Base-by-base conservation (phyloP, 2,888 invertebrate species). In the Ditula angustiorana region DNA sequence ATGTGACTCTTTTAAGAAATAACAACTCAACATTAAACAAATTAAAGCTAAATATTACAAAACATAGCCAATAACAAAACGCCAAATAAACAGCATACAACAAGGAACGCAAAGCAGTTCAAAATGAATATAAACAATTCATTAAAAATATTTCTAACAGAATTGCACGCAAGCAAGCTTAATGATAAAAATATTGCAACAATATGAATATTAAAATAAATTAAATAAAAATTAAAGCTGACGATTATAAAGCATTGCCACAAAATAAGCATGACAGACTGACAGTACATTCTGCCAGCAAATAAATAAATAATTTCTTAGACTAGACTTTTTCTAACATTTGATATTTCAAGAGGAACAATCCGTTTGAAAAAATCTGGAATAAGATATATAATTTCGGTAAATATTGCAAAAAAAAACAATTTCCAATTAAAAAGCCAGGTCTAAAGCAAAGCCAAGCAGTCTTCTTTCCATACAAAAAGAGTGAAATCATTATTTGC, bases 161-260 rank as follows among this genome's bases (percentile, higher is more conserved):
- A 53, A 53, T 53, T 53, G 53, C 53, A 53, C 53, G 53, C 53
- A 53, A 53, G 53, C 53, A 53, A 53, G 53, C 53, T 16, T 56
- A 28, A 26, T 23, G 5, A 26, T 13, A 52, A 57, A 33, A 30
- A 47, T 53, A 64, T 64, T 64, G 64, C 64, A 52, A 59, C 53
- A 5, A 35, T 47, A 26, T 10, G 46, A 26, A 64, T 52, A 56
- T 21, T 56, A 28, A 47, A 47, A 50, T 57, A 49, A 37, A 41
- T 26, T 24, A 37, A 55, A 53, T 46, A 61, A 16, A 24, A 56
- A 46, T 47, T 64, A 64, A 64, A 64, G 53, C 58, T 53, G 35
- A 35, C 13, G 11, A 13, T 26, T 56, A 47, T 56, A 35, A 64
- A 64, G 64, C 64, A 59, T 59, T 64, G 58, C 59, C 16, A 53